Percentiles rank a stretch among this genome's conserved stretches.
These are phyloP conservation scores for Neodiprion pinetum DNA, from an alignment of 1,140 invertebrate species.

Conservation along the genomic window DNA sequence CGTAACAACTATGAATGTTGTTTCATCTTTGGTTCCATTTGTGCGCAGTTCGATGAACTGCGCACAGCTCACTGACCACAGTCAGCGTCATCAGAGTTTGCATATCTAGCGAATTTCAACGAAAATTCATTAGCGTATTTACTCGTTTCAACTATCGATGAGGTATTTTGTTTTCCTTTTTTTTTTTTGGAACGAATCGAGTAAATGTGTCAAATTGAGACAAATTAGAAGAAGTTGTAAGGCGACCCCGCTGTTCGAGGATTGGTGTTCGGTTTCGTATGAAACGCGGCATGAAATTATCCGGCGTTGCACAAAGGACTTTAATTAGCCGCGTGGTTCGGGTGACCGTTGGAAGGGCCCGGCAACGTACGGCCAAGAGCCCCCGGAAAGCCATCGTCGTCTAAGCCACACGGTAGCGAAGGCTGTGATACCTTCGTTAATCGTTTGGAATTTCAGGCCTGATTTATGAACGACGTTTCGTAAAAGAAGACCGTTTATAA, in stretches of 20 bases:
- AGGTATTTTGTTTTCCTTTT: too few species aligned
- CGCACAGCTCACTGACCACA: too few species aligned
- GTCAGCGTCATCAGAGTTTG: too few species aligned
- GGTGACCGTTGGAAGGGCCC: neutral
- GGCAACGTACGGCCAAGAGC: neutral
- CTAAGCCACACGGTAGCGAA: constrained; percentile 1
- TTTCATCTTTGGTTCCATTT: too few species aligned
- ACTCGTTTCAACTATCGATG: too few species aligned
- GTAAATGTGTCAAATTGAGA: neutral
- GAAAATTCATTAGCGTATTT: too few species aligned
- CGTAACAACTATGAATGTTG: too few species aligned
- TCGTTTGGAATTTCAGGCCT: constrained; percentile 1
- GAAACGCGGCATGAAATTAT: neutral
- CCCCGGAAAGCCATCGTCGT: constrained; percentile 1
- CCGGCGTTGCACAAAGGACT: constrained; percentile 3
- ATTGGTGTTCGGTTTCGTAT: neutral
- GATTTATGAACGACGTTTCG: neutral
- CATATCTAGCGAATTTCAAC: too few species aligned
- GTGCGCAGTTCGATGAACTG: too few species aligned
- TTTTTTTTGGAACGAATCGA: neutral
- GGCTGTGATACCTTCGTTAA: neutral
- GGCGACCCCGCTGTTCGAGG: constrained; percentile 3
- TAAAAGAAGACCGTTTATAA: neutral
- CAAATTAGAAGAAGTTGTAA: neutral
- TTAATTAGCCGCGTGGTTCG: neutral